Evolutionary conservation across 2,888 invertebrate genomes (phyloP), one percentile per base, ranked within the genome.

Genomic region (Omphaloscelis lunosa): DNA sequence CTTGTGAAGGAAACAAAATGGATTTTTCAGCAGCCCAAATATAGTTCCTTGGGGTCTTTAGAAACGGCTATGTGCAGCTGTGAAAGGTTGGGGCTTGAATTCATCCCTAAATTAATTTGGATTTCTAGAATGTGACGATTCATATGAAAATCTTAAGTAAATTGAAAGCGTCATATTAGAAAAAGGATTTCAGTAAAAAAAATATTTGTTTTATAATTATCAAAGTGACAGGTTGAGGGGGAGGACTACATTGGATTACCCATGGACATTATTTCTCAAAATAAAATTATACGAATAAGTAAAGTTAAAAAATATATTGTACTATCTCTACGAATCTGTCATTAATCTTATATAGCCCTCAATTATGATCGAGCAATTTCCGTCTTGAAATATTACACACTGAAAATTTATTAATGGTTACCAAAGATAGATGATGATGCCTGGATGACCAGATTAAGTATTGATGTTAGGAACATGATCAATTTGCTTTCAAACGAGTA

Each of bases 391-490:
- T 58, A 78, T 82, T 83, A 82, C 71, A 78, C 62, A 83, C 72
- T 70, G 85, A 71, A 77, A 85, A 77, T 83, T 71, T 85, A 82
- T 79, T 53, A 66, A 72, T 82, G 58, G 34, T 82, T 82, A 34
- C 68, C 27, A 58, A 82, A 85, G 82, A 83, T 71, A 66, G 56
- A 81, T 85, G 84, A 80, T 84, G 70, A 84, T 62, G 72, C 77
- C 53, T 71, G 58, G 53, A n/a, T 85, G 82, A 82, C 66, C 82
- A 72, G 72, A 73, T 83, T 85, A 77, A 70, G 61, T 83, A 72
- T 77, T 12, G 29, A 72, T 15, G 34, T 61, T 66, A 20, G 29
- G 48, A 56, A 67, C 63, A 77, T 48, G 69, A 77, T 85, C 69
- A 48, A 82, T 81, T 81, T 73, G 34, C 20, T 72, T 62, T 67